Base-by-base conservation (phyloP, 2,888 invertebrate species). In the Bombylius discolor region DNA sequence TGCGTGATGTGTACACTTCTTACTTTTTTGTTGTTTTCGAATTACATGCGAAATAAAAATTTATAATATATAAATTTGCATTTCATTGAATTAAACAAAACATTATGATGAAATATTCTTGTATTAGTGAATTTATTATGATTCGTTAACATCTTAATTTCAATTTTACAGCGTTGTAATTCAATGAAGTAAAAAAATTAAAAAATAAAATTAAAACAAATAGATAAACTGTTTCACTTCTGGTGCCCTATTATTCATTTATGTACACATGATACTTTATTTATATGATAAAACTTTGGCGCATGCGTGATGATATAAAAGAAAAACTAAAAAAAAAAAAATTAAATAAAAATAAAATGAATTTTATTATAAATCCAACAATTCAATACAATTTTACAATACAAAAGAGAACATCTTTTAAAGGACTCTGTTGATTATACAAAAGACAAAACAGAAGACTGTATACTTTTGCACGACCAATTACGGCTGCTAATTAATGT, bases 401-500 rank as follows among this genome's bases (percentile, higher is more conserved):
- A 23, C 23, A 23, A 23, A 23, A 23, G 23, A 23, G 23, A 23
- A 23, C 3, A 23, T 23, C 23, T 23, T 23, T 23, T 23, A 23
- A 23, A 23, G 23, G 23, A 23, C 23, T 23, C 23, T 23, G 23
- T 3, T 23, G 23, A 3, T 23, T 23, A 42, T 8, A 11, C 5
- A 42, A 4, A 42, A 11, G 4, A 42, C 11, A 42, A 11, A 42
- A 36, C 34, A 36, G 34, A 36, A 36, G 34, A 36, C 23, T 23
- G 23, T 23, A 59, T 52, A 49, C 58, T 61, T 60, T 60, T 62
- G 60, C 62, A 63, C 62, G 61, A 62, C 62, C 64, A 63, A 64
- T 65, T 65, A 63, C 63, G 61, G 60, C 61, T 60, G 62, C 64
- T 65, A 65, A 65, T 65, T 64, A 65, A 64, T 65, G 64, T 64